Evolutionary conservation across 1,140 invertebrate genomes (phyloP).

Genomic region (Mercenaria mercenaria): DNA sequence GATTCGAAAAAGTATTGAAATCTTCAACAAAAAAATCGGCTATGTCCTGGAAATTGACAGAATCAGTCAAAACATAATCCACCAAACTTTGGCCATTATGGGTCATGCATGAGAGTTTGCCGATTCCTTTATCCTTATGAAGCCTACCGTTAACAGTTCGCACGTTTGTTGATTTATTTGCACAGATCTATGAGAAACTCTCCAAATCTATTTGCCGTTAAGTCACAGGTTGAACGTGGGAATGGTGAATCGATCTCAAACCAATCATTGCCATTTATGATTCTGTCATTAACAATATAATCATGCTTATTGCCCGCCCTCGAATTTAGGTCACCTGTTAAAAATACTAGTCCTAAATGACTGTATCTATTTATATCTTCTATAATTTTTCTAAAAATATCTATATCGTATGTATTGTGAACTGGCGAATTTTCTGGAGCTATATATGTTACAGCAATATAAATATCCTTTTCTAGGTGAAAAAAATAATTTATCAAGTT

Average conservation of each 20-base stretch:
- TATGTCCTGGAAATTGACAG: background rate
- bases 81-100: background rate
- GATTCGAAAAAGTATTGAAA: conserved; percentile 37
- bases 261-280: background rate
- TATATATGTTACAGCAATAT: background rate
- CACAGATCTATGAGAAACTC: conserved; percentile 7
- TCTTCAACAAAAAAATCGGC: background rate
- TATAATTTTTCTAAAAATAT: background rate
- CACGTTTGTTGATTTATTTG: background rate
- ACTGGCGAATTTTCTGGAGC: background rate
- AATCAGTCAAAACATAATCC: conserved; percentile 22
- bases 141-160: conserved; percentile 1
- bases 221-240: background rate
- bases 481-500: conserved; percentile 37
- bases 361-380: background rate
- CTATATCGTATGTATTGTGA: background rate
- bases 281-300: background rate
- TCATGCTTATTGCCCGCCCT: background rate
- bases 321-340: background rate
- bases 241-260: background rate
- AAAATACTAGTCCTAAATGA: background rate
- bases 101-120: background rate
- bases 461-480: background rate
- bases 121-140: background rate
- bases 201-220: background rate